Conservation (phyloP, 2,113 vertebrate genomes). For the Laticauda colubrina region DNA sequence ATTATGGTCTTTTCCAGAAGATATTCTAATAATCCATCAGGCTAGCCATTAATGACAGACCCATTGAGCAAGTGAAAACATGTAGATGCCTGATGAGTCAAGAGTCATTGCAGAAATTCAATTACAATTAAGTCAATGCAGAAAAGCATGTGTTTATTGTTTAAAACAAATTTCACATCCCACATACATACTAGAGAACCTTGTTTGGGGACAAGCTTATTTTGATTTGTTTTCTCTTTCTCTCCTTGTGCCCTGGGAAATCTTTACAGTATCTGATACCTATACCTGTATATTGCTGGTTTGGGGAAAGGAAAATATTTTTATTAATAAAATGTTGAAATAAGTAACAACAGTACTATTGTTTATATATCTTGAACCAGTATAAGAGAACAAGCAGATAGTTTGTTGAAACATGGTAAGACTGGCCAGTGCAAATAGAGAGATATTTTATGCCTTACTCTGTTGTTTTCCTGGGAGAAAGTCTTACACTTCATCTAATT, state of each 20-base stretch:
- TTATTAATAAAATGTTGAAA: not conserved
- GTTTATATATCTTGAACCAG: not conserved
- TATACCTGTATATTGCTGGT: not conserved
- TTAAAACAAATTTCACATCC: not conserved
- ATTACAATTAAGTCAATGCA: not conserved
- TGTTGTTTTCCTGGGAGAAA: not conserved
- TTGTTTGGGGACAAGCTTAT: not conserved
- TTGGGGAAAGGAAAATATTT: not conserved
- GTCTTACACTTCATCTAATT: not conserved
- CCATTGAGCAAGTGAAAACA: not conserved
- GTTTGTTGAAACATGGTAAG: not conserved
- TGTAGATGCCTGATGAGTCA: not conserved
- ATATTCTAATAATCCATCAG: not conserved
- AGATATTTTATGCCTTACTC: not conserved
- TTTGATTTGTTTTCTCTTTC: not conserved
- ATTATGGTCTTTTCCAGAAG: not conserved
- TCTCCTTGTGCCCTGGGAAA: not conserved
- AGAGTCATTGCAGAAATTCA: not conserved
- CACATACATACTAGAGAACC: not conserved
- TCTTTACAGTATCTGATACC: not conserved
- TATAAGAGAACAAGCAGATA: not conserved
- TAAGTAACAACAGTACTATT: not conserved
- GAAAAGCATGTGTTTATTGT: not conserved
- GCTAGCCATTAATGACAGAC: not conserved
- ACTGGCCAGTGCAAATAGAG: not conserved